Base-by-base conservation (phyloP, 2,888 invertebrate genomes). In the Cerastoderma edule region DNA sequence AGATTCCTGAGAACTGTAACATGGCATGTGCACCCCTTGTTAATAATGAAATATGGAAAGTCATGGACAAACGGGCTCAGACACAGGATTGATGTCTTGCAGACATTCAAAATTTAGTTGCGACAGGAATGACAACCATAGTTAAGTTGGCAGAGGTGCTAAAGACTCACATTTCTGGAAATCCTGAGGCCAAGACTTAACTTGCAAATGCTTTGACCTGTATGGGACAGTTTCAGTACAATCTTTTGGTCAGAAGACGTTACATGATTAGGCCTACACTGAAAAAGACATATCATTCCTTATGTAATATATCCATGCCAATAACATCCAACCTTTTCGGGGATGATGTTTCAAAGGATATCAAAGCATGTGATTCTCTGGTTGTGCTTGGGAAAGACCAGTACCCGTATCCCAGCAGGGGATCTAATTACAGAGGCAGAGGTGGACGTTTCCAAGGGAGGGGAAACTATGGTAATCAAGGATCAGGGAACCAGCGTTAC, bases 1-100 rank as follows among this genome's bases (percentile, higher is more conserved):
- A 68, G 46, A 30, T 74, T 46, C 74, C 74, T 30, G 44, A 24
- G 6, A 74, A 74, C 22, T 68, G 68, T 69, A 65, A 69, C 3
- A 39, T 3, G 24, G 10, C 30, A 27, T 39, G 35, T 24, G 35
- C 54, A 8, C 67, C 67, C 22, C 28, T 67, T 1, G 54, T 67
- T 1, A 67, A 67, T 35, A 53, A 16, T 33, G 54, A 54, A 24
- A 54, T 24, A 22, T 67, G 67, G 67, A 67, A 53, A 32, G 13
- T 46, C 28, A 65, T 63, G 63, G 27, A 71, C 13, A 71, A 32
- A 39, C 27, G 54, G n/a, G 22, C 39, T 28, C 64, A 64, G 4
- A 27, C 54, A n/a, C 33, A 64, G 28, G 71, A 71, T 39, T 53
- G 54, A 28, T 24, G 24, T 33, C 22, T 64, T 10, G 71, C 54